phyloP scores from a whole-genome alignment of 2,888 invertebrate species.

The Hecatera dysodea region DNA sequence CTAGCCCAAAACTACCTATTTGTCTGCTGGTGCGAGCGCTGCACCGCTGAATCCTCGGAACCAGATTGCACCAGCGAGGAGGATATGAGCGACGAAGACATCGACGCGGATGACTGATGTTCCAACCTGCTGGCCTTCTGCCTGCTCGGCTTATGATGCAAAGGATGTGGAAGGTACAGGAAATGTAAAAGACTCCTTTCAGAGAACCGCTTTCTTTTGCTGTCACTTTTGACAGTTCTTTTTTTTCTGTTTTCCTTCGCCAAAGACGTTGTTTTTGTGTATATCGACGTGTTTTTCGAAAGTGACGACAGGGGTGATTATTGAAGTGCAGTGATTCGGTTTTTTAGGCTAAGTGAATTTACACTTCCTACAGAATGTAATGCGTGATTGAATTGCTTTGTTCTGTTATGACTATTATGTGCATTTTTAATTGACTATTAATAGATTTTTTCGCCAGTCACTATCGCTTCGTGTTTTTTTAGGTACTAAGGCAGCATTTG shows the following conservation, averaged over 20 bases:
- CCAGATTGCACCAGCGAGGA: slow-evolving; percentile 96
- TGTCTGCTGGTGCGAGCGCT: slow-evolving; percentile 95
- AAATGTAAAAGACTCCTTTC: slow-evolving; percentile 27
- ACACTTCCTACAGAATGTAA: not conserved
- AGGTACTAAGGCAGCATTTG: not conserved
- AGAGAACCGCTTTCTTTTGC: slow-evolving; percentile 22
- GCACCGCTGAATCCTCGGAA: slow-evolving; percentile 93
- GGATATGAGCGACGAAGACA: slow-evolving; percentile 91
- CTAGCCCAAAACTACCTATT: slow-evolving; percentile 95
- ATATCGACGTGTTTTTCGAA: slow-evolving; percentile 39
- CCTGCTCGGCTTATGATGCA: slow-evolving; percentile 83
- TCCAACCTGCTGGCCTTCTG: slow-evolving; percentile 88
- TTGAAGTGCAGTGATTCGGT: not conserved
- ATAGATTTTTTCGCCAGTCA: not conserved
- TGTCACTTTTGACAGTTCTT: slow-evolving; percentile 20
- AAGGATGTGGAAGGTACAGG: slow-evolving; percentile 34
- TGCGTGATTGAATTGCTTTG: slow-evolving; percentile 3
- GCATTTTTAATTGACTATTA: not conserved
- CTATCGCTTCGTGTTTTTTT: not conserved
- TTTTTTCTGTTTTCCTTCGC: slow-evolving; percentile 28
- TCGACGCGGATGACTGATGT: slow-evolving; percentile 88
- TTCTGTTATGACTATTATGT: not conserved
- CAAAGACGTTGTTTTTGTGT: slow-evolving; percentile 35
- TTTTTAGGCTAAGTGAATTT: slow-evolving; percentile 9
- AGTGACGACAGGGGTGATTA: slow-evolving; percentile 2